Evolutionary conservation across 1,140 invertebrate genomes (phyloP).

Genomic region (Parasteatoda tepidariorum): DNA sequence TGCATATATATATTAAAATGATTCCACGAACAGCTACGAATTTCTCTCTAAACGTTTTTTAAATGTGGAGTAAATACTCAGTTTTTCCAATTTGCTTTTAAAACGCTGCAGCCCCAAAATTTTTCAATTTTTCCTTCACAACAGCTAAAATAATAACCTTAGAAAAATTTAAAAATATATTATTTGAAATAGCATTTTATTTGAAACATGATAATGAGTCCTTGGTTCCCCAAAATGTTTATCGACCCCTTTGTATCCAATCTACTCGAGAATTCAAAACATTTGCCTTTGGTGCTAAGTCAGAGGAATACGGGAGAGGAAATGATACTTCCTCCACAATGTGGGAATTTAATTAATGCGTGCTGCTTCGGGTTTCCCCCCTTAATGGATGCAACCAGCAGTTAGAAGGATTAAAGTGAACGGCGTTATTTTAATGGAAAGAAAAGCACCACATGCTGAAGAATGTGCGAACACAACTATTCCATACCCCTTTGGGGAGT

Average conservation of each 20-base stretch:
- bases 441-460: conserved; percentile 34
- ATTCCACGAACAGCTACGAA: no score
- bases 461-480: conserved; percentile 47
- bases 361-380: neutral
- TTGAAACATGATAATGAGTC: no score
- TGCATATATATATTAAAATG: no score
- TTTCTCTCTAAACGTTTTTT: no score
- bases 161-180: no score
- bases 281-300: neutral
- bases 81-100: no score
- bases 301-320: neutral
- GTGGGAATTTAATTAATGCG: conserved; percentile 58
- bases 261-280: conserved; percentile 3
- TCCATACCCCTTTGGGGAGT: conserved; percentile 15
- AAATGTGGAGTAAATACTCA: no score
- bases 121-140: no score
- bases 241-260: neutral
- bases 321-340: neutral
- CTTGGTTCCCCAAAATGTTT: neutral
- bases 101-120: no score
- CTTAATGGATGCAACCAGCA: conserved; percentile 50
- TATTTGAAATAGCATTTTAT: no score
- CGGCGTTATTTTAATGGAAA: conserved; percentile 58
- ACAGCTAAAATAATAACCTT: no score
- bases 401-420: conserved; percentile 53